Base-by-base conservation (phyloP, 2,797 vertebrate genomes). In the Sebastes kiyomatsui region DNA sequence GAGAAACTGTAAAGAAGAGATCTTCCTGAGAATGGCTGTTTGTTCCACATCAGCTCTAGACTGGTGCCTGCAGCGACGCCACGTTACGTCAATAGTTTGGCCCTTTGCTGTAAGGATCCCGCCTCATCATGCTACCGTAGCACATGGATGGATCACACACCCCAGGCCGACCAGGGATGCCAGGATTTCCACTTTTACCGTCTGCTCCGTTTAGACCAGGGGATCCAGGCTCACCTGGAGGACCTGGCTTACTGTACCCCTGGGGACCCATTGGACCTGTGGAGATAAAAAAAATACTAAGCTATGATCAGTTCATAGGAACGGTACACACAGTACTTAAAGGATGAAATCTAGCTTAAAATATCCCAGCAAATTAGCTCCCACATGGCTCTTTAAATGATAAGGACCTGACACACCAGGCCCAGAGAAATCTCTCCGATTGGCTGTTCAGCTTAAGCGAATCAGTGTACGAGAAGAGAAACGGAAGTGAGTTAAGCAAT, bases 41-140 rank as follows among this genome's bases (percentile, higher is more conserved):
- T 91, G 84, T 85, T 91, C 88, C 86, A 81, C 86, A 88, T 91
- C 90, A 93, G 86, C 88, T 92, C 81, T 65, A 81, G 82, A 89
- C 87, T 81, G 78, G 77, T 88, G 88, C 83, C 87, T 89, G 85
- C 91, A 90, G 75, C 86, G 86, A 90, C 59, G 80, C 78, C 79
- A 76, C 69, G 25, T 61, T 82, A 67, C 67, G 33, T 95, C 96
- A 99, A 96, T 99, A 99, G 93, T 97, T 98, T 89, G 98, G 98
- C 90, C 98, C 98, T 96, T 99, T 99, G 93, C 96, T 96, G 91
- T 97, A 99, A 69, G 97, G 95, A 95, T 97, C 96, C 94, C 96
- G 96, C 86, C 98, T 95, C 86, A 97, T 96, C 93, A 98, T 96
- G 67, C 95, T 95, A 84, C 96, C 94, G 66, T 99, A 99, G 93